These are phyloP conservation scores for Nesoenas mayeri DNA, from an alignment of 2,113 vertebrate genomes.

Conservation along the genomic window DNA sequence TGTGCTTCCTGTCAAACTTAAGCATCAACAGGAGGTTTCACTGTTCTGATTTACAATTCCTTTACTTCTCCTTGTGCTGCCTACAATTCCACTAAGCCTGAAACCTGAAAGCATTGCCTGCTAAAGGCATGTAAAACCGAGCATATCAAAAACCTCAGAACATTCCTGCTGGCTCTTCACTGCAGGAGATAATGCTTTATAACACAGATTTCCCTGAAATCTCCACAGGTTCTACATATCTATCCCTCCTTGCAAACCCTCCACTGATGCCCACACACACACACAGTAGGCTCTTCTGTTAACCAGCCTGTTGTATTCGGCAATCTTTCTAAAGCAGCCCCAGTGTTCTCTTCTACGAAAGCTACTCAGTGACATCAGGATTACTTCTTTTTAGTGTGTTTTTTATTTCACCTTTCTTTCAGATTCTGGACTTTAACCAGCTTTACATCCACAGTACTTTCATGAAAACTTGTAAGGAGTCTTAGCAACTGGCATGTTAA, in stretches of 20 bases:
- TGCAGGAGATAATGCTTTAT: not conserved
- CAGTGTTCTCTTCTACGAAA: not conserved
- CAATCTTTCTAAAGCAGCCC: not conserved
- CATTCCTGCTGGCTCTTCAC: slow-evolving; percentile 37
- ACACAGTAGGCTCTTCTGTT: not conserved
- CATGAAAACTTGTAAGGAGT: not conserved
- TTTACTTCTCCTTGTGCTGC: not conserved
- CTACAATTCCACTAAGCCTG: slow-evolving; percentile 23
- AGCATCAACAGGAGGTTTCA: not conserved
- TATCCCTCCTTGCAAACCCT: slow-evolving; percentile 33
- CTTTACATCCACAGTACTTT: not conserved
- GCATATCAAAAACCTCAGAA: not conserved
- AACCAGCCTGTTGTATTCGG: not conserved
- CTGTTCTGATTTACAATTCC: not conserved
- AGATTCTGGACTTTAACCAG: not conserved
- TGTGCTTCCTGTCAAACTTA: slow-evolving; percentile 1
- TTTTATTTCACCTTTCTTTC: not conserved
- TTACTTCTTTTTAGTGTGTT: not conserved
- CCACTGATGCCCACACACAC: not conserved
- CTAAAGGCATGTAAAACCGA: slow-evolving; percentile 17
- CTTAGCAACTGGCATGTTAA: not conserved
- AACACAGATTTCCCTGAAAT: slow-evolving; percentile 44
- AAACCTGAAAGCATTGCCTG: not conserved
- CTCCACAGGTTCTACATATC: slow-evolving; percentile 47
- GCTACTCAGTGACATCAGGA: not conserved